Conservation (phyloP, 2,888 invertebrate genomes). For the Electrophaes corylata region DNA sequence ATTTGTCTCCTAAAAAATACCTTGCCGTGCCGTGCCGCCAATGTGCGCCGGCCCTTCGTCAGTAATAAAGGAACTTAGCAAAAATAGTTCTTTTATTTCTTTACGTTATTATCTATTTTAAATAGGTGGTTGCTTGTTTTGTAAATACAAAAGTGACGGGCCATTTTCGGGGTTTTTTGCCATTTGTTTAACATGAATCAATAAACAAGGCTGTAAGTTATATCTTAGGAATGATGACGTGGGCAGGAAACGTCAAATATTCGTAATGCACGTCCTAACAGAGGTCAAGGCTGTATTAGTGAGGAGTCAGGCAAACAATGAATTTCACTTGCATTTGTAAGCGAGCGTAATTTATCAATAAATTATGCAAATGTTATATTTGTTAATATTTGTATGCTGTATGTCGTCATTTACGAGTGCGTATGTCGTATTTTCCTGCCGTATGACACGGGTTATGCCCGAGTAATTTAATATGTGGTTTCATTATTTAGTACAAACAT, state of each 20-base stretch:
- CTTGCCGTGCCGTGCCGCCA: too few relatives aligned
- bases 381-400: background rate
- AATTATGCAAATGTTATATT: background rate
- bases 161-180: background rate
- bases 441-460: background rate
- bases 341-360: constrained; percentile 13
- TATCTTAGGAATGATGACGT: background rate
- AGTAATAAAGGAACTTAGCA: too few relatives aligned
- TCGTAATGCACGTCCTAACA: constrained; percentile 15
- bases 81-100: too few relatives aligned
- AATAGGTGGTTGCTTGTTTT: too few relatives aligned
- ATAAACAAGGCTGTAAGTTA: background rate
- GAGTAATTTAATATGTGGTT: background rate
- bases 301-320: constrained; percentile 20
- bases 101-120: too few relatives aligned
- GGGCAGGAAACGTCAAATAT: constrained; percentile 14
- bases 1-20: too few relatives aligned
- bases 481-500: background rate
- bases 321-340: constrained; percentile 20
- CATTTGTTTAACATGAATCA: background rate
- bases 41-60: too few relatives aligned
- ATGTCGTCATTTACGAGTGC: background rate
- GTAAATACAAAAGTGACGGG: background rate
- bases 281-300: constrained; percentile 15
- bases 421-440: background rate